Conservation (phyloP, 2,888 invertebrate genomes). For the Cephus sareptanus region DNA sequence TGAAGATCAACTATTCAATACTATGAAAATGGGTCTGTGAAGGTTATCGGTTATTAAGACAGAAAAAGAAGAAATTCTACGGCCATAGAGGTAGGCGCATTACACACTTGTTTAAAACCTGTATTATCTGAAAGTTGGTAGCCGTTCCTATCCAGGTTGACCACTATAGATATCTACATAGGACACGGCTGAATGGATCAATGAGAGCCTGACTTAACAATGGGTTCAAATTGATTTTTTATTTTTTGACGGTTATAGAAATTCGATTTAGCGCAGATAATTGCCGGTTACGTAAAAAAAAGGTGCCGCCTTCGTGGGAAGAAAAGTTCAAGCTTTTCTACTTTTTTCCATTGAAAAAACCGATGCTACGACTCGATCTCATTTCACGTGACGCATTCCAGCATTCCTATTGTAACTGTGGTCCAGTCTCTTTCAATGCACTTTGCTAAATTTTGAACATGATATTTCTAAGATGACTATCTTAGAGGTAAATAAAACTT, state of each 20-base stretch:
- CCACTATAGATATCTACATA: not conserved
- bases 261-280: slow-evolving; percentile 11
- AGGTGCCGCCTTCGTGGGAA: not conserved
- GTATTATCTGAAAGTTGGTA: not conserved
- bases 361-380: not conserved
- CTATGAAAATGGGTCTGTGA: not conserved
- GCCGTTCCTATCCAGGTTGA: not conserved
- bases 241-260: slow-evolving; percentile 16
- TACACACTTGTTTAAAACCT: slow-evolving; percentile 34
- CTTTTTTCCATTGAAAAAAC: not conserved
- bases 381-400: not conserved
- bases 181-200: not conserved
- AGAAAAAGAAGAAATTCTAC: slow-evolving; percentile 20
- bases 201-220: slow-evolving; percentile 18
- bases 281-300: not conserved
- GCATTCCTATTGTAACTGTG: not conserved
- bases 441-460: no score
- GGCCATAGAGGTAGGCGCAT: slow-evolving; percentile 32
- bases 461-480: no score
- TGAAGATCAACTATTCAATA: not conserved
- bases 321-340: not conserved
- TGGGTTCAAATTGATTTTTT: slow-evolving; percentile 30
- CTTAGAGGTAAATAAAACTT: no score
- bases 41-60: not conserved
- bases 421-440: no score